Evolutionary conservation across 2,113 vertebrate species (phyloP).

Genomic region (Cephalopholis sonnerati): DNA sequence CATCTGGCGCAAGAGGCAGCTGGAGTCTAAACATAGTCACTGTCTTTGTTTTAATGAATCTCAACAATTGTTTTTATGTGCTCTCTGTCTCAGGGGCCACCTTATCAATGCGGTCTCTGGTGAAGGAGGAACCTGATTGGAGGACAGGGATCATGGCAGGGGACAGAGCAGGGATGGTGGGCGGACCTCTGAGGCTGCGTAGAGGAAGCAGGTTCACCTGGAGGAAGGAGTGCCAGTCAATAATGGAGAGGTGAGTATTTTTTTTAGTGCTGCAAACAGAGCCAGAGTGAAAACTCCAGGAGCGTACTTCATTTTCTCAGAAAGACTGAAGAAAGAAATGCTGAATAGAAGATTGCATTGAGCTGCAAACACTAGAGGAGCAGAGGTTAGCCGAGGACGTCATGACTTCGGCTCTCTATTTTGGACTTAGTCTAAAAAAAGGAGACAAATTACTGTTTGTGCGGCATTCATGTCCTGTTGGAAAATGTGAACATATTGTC

Average conservation of each 20-base stretch:
- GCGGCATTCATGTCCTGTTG: not conserved
- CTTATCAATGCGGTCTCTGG: slow-evolving; percentile 86
- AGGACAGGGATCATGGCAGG: slow-evolving; percentile 80
- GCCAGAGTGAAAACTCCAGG: too few relatives aligned
- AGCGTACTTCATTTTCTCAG: too few relatives aligned
- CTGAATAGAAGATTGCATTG: too few relatives aligned
- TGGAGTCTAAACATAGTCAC: not conserved
- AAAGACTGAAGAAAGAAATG: too few relatives aligned
- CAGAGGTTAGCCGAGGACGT: too few relatives aligned
- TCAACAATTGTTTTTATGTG: not conserved
- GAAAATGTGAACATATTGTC: not conserved
- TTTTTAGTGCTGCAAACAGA: not conserved
- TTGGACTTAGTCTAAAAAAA: not conserved
- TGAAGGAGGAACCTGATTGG: slow-evolving; percentile 89
- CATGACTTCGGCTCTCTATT: not conserved
- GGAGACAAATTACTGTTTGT: not conserved
- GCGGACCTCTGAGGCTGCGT: slow-evolving; percentile 84
- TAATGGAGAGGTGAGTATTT: slow-evolving; percentile 87
- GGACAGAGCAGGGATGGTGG: slow-evolving; percentile 75
- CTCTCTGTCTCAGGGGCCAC: slow-evolving; percentile 79
- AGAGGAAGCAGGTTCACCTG: slow-evolving; percentile 89
- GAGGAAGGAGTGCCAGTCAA: slow-evolving; percentile 90
- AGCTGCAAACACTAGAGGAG: too few relatives aligned
- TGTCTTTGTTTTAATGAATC: not conserved
- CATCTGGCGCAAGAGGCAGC: not conserved